Conservation (phyloP, 2,888 invertebrate genomes). For the Drosophila dives region DNA sequence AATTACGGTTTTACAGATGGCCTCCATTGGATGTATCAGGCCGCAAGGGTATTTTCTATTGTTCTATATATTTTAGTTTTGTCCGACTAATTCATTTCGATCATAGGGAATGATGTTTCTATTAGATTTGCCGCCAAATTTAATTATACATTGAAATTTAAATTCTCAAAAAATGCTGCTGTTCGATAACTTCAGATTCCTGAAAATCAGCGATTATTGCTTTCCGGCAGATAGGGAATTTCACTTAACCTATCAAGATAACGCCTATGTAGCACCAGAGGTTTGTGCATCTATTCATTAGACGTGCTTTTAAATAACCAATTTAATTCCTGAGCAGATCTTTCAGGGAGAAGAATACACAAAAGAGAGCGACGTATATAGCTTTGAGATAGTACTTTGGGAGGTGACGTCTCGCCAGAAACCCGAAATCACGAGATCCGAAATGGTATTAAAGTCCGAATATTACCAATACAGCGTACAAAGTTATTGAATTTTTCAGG, state of each 20-base stretch:
- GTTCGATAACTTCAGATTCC: background rate
- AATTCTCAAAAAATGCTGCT: slow-evolving; percentile 11
- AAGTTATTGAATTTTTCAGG: background rate
- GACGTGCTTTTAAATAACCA: background rate
- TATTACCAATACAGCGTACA: too few species aligned
- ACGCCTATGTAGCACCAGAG: slow-evolving; percentile 13
- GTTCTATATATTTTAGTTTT: background rate
- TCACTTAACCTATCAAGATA: background rate
- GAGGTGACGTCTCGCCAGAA: slow-evolving; percentile 8
- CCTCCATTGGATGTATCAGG: slow-evolving; percentile 10
- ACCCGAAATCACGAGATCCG: background rate
- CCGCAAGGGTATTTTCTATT: background rate
- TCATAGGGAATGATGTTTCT: background rate
- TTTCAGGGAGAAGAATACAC: background rate
- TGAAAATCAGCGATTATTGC: slow-evolving; percentile 9
- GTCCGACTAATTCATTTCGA: background rate
- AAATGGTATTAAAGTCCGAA: background rate
- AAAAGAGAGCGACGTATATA: slow-evolving; percentile 2
- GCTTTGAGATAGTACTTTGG: slow-evolving; percentile 15
- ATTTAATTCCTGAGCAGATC: background rate
- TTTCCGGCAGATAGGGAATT: background rate
- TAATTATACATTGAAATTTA: slow-evolving; percentile 3
- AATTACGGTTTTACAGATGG: background rate
- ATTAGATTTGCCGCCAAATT: background rate
- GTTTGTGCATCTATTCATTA: background rate